Evolutionary conservation across 2,113 vertebrate species (phyloP).

Genomic region (Laticauda colubrina): DNA sequence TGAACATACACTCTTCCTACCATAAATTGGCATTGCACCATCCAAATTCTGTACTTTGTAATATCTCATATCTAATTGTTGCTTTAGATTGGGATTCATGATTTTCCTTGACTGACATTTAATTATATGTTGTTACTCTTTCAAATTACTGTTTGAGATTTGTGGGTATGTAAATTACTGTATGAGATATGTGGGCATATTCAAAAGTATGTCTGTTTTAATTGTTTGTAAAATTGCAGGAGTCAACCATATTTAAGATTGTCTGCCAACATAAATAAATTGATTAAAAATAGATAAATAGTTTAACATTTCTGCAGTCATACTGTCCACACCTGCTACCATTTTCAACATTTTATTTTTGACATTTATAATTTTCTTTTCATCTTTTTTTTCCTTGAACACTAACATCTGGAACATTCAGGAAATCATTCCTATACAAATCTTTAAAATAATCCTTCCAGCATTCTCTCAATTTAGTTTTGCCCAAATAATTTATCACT

Average conservation of each 20-base stretch:
- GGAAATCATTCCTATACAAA: not conserved
- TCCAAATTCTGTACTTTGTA: not conserved
- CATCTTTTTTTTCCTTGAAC: not conserved
- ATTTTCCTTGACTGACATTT: not conserved
- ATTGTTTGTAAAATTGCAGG: not conserved
- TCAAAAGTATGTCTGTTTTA: not conserved
- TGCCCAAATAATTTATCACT: not conserved
- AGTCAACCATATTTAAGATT: not conserved
- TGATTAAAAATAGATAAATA: not conserved
- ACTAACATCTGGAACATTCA: not conserved
- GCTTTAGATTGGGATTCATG: not conserved
- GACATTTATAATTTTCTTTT: not conserved
- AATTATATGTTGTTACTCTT: not conserved
- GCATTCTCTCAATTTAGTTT: not conserved
- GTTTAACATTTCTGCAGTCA: not conserved
- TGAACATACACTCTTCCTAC: not conserved
- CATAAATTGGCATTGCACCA: not conserved
- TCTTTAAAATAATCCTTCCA: not conserved
- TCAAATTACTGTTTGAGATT: not conserved
- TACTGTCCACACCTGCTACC: not conserved
- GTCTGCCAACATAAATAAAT: not conserved
- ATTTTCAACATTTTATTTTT: not conserved
- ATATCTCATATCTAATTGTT: not conserved
- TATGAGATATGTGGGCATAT: not conserved
- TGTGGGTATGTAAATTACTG: not conserved